Conservation (phyloP, 2,888 invertebrate genomes). For the Troides helena region DNA sequence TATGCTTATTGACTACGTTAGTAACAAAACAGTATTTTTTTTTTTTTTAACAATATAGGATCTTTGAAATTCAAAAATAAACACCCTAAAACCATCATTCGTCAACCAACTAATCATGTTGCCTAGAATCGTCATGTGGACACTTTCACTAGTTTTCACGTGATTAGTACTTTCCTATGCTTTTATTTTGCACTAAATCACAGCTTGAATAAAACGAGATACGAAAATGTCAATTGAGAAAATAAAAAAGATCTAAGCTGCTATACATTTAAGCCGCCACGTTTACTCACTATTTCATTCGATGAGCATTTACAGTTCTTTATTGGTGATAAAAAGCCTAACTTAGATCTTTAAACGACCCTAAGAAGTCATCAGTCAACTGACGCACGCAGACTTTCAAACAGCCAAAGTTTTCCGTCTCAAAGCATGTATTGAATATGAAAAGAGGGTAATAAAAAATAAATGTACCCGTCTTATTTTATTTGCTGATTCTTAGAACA, state of each 20-base stretch:
- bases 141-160: too few relatives aligned
- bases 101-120: too few relatives aligned
- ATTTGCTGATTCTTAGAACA: neutral
- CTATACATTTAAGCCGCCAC: neutral
- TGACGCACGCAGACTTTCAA: constrained; percentile 1
- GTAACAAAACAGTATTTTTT: too few relatives aligned
- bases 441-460: neutral
- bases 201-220: neutral
- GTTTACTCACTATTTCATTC: neutral
- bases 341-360: constrained; percentile 14
- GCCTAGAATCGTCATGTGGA: too few relatives aligned
- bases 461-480: constrained; percentile 1
- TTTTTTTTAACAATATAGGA: too few relatives aligned
- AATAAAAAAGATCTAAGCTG: neutral
- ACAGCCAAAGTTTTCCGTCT: neutral
- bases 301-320: constrained; percentile 10
- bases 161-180: neutral
- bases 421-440: constrained; percentile 11
- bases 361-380: constrained; percentile 10
- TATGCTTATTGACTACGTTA: too few relatives aligned
- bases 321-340: constrained; percentile 15
- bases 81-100: too few relatives aligned
- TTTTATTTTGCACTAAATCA: neutral
- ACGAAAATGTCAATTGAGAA: neutral
- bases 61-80: too few relatives aligned